Base-by-base conservation (phyloP, 2,113 vertebrate genomes). In the Pachypanchax playfairii region DNA sequence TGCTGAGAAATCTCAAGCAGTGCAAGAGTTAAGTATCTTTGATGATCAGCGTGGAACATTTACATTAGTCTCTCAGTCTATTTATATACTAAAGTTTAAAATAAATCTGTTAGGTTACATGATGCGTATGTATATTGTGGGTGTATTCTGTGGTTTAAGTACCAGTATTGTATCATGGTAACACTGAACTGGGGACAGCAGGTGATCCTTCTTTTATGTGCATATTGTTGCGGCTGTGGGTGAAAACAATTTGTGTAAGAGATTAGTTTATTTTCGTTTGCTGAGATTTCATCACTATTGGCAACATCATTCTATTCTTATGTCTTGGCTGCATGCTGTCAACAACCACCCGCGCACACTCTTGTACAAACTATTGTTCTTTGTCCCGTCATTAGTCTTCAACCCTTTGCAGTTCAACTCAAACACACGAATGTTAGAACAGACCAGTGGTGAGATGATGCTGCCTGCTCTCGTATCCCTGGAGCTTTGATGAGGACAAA, bases 241-340 rank as follows among this genome's bases (percentile, higher is more conserved):
- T 47, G 25, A 15, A 62, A 61, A 61, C 39, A 53, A 29, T 42
- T 39, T 24, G 25, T 57, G 2, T 38, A 44, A 36, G 18, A 50
- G 49, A 38, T 20, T 49, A 28, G 24, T 77, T 66, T 52, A 56
- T 55, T 24, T 55, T 54, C 36, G 42, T 55, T 22, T 61, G 33
- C 76, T 65, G 57, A 68, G 70, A 83, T 80, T 62, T 44, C 46
- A 80, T 89, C 68, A 62, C 73, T 78, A 56, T 60, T 80, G 83
- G 86, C 85, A 89, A 85, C 82, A 24, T 76, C 49, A 39, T 21
- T 33, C 58, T 66, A 58, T 73, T 80, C 81, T 69, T 78, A 57
- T 73, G 12, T 55, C 69, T 57, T 44, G 35, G 58, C 69, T 3
- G 48, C n/a, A 13, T 69, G 59, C 60, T 75, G 65, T 87, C 68